Percentiles rank a stretch among this genome's conserved stretches.
Evolutionary conservation across 1,140 invertebrate genomes (phyloP).

Genomic region (Drosophila triauraria): DNA sequence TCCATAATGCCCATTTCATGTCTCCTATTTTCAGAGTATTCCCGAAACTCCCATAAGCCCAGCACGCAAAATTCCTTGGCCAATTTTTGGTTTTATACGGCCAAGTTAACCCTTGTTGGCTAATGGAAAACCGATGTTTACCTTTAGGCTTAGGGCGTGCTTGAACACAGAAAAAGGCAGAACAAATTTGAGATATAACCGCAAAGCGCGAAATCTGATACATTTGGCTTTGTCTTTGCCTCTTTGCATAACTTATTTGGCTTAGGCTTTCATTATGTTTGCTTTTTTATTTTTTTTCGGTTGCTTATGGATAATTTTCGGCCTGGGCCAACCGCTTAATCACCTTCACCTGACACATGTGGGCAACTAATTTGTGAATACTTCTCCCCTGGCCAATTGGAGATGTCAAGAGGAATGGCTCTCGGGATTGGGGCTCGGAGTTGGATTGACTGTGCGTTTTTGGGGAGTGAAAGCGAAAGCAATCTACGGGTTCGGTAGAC

Average conservation of each 20-base stretch:
- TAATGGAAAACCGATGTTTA: conserved; percentile 77
- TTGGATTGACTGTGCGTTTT: conserved; percentile 23
- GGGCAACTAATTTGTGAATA: conserved; percentile 77
- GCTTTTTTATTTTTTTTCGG: conserved; percentile 9
- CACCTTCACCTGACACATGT: conserved; percentile 66
- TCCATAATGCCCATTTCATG: neutral
- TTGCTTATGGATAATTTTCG: conserved; percentile 76
- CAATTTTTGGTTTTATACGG: conserved; percentile 20
- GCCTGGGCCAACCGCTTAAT: conserved; percentile 58
- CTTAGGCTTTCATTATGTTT: conserved; percentile 31
- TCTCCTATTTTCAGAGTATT: conserved; percentile 16
- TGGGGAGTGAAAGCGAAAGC: conserved; percentile 67
- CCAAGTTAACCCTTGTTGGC: conserved; percentile 37
- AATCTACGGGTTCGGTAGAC: conserved; percentile 44
- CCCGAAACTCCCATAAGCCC: neutral
- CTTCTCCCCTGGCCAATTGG: conserved; percentile 65
- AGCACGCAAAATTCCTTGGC: conserved; percentile 8
- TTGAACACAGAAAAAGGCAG: conserved; percentile 22
- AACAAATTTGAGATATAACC: conserved; percentile 38
- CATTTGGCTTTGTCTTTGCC: conserved; percentile 49
- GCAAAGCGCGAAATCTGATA: conserved; percentile 78
- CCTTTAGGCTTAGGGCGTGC: conserved; percentile 63
- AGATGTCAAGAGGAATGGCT: conserved; percentile 59
- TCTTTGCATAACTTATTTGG: conserved; percentile 70
- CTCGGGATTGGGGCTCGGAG: conserved; percentile 10